These are phyloP conservation scores for Ctena decussata DNA, from an alignment of 2,888 invertebrate species.

Conservation along the genomic window DNA sequence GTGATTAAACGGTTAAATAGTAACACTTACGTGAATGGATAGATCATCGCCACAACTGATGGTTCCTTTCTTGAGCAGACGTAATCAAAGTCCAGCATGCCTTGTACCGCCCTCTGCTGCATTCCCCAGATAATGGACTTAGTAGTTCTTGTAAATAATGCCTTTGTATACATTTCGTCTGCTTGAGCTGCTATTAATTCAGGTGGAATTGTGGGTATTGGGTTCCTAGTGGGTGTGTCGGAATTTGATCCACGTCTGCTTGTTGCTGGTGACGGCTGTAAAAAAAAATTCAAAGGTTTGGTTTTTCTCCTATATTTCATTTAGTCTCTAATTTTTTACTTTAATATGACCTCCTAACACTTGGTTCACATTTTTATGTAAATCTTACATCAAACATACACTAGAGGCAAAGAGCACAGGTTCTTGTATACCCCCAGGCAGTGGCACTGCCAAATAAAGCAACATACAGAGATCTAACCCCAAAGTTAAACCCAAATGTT, in stretches of 20 bases:
- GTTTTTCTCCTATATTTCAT: no score
- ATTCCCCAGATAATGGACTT: conserved; percentile 99
- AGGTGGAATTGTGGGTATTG: conserved; percentile 4
- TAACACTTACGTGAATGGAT: conserved; percentile 94
- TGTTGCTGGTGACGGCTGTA: conserved; percentile 70
- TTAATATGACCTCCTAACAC: no score
- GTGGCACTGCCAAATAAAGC: no score
- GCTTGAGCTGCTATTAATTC: conserved; percentile 26
- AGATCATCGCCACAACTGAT: conserved; percentile 96
- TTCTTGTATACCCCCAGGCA: no score
- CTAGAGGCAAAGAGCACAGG: no score
- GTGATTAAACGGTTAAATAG: no score
- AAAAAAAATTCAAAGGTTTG: no score
- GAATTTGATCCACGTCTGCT: conserved; percentile 73
- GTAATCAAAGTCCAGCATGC: conserved; percentile 98
- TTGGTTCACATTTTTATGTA: no score
- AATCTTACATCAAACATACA: no score
- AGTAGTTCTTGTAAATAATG: conserved; percentile 94
- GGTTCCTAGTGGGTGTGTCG: conserved; percentile 50
- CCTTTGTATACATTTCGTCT: conserved; percentile 69
- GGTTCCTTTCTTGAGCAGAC: conserved; percentile 96
- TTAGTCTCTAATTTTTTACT: no score
- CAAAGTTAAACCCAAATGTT: no score
- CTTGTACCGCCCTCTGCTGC: conserved; percentile 98
- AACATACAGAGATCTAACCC: no score